Evolutionary conservation across 2,113 vertebrate genomes (phyloP), one percentile per base, ranked within the genome.

Genomic region (Sander lucioperca): DNA sequence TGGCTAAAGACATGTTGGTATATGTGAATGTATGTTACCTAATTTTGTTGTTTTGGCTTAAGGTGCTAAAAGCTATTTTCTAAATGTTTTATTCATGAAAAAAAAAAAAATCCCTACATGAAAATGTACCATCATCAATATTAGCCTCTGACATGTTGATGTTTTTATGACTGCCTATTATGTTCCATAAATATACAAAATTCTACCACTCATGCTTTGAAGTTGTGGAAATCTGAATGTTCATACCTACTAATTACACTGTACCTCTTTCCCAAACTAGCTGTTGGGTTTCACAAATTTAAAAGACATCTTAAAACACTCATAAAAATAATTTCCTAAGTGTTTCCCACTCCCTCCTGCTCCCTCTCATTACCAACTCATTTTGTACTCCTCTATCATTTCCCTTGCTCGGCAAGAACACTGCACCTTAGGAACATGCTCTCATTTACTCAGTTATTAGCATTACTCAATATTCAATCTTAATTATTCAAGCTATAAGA

Each of bases 301-400:
- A 23, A 36, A 83, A 86, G 25, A 19, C 47, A 71, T 61, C 66
- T 58, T 64, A 54, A 69, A 33, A 78, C 69, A 18, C 16, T 12
- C 65, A n/a, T 73, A 15, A 68, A 73, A 79, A 13, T 66, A 14
- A 77, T 66, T 73, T 63, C 53, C 27, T 1, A 75, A 57, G 27
- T n/a, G 47, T 77, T 79, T 59, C 56, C 53, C 77, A 57, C 73
- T 75, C 59, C 14, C 61, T 71, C 45, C 68, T 43, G 61, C 50
- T 45, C 79, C 27, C 62, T 67, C 76, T 86, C 76, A 85, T 90
- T 82, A 80, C 39, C n/a, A 7, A 16, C 63, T 74, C 57, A 54
- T 56, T 85, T 81, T 25, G 3, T 8, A 30, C 36, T 63, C 77
- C 79, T 89, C 72, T 75, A 80, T 84, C 85, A 82, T 76, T 74